Evolutionary conservation across 2,113 vertebrate species (phyloP), one percentile per base, ranked within the genome.

Genomic region (Tamias sibiricus): DNA sequence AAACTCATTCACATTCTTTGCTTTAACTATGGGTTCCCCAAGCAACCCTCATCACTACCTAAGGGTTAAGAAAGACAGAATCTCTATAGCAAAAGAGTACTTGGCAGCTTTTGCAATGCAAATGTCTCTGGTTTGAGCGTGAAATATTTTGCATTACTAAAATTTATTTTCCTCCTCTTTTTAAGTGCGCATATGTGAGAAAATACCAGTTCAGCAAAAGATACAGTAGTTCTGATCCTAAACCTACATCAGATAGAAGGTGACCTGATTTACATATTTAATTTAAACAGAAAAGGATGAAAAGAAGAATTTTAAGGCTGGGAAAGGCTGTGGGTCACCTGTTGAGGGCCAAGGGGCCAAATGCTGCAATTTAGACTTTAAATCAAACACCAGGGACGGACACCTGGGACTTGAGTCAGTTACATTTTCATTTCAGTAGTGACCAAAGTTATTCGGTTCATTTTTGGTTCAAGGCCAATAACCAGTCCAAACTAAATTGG

Each of bases 371-470:
- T 81, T 75, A 80, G 68, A 91, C 64, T 86, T 91, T 71, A 92
- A 90, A 90, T 94, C 64, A 95, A 92, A 96, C 28, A 72, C 82
- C 4, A 22, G 19, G 8, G 30, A 69, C 68, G 57, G 35, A 84
- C 66, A 69, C 52, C 59, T 52, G 42, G 84, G 68, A 75, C 30
- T 72, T 81, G 54, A 85, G 76, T 71, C 24, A 20, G 79, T 87
- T 79, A 88, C 5, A 75, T 90, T 92, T 97, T 95, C 81, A 77
- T 86, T 95, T 97, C 49, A 91, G 69, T 74, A 20, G 4, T 82
- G 91, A 93, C 82, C 72, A 95, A 72, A 89, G 86, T 91, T 57
- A 94, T 94, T 95, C 81, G 74, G 52, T 20, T 90, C 57, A 80
- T 37, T 95, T 96, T 92, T 69, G 44, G 49, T 86, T 79, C 66